These are phyloP conservation scores for Maccullochella peelii DNA, from an alignment of 2,113 vertebrate species.

Conservation along the genomic window DNA sequence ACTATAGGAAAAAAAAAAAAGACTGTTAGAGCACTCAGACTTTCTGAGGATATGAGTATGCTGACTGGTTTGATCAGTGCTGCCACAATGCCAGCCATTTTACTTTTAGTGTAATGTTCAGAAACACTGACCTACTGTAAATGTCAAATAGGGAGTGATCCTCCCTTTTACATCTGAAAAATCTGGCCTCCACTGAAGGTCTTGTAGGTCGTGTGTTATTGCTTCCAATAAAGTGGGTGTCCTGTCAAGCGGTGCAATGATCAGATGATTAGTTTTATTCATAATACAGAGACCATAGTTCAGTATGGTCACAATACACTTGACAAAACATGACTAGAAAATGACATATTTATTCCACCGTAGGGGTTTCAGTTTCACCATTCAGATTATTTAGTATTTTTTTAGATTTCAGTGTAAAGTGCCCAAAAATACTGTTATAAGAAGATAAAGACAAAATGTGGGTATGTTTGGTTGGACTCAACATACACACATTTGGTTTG, in stretches of 20 bases:
- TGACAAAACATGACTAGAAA: neutral
- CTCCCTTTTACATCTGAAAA: neutral
- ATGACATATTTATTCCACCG: neutral
- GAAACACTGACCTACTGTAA: neutral
- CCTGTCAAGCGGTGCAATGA: neutral
- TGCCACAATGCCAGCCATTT: neutral
- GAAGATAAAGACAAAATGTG: neutral
- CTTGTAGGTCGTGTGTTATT: neutral
- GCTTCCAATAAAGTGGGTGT: neutral
- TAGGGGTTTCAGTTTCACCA: neutral
- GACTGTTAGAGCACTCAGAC: neutral
- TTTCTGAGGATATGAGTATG: neutral
- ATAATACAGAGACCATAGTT: neutral
- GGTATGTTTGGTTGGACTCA: neutral
- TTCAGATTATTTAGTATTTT: neutral
- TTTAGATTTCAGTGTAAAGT: too few relatives aligned
- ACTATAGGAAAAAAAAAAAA: neutral
- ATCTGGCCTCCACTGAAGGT: neutral
- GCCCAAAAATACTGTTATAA: neutral
- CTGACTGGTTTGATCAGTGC: slow-evolving; percentile 9
- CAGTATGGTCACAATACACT: neutral
- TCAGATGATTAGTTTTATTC: neutral
- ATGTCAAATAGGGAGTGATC: slow-evolving; percentile 18
- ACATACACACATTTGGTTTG: too few relatives aligned
- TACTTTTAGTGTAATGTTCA: neutral